Evolutionary conservation across 2,797 vertebrate species (phyloP), one percentile per base, ranked within the genome.

Genomic region (Microctenopoma stevenorrisi): DNA sequence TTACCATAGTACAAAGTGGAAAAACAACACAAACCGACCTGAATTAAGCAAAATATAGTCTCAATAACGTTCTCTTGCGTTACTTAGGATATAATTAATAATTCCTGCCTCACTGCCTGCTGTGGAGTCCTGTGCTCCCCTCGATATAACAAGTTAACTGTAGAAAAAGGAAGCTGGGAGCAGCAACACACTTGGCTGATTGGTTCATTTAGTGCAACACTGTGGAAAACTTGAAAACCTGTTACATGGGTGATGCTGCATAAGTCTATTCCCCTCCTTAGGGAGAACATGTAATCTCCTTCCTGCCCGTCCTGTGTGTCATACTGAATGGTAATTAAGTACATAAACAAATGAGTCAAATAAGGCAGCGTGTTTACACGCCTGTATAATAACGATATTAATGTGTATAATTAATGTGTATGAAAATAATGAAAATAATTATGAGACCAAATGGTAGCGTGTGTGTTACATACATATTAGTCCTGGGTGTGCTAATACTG

Each of bases 401-500:
- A 44, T 16, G 26, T 47, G 33, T 42, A 12, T 52, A 42, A 42
- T 15, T 42, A 42, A 22, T 64, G 62, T 79, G 59, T 11, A 0
- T 67, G 42, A 55, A 58, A 42, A 43, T 68, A 67, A 81, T 72
- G 47, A 63, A 73, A 51, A 68, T 67, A 73, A 79, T 88, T 76
- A 63, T 42, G 47, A 68, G 46, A 73, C 69, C 61, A 76, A 82
- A 76, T 46, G 61, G 40, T 58, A 63, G 49, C 30, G 16, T 65
- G 58, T 84, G 78, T 64, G 44, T 50, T 47, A 76, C 69, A 68
- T 18, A 56, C 53, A 79, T 70, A 68, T 76, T 18, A 51, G 63
- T 68, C 59, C 69, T 74, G 76, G 75, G 42, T 82, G 74, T 16
- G 26, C 64, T 92, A 90, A 91, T 86, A 48, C 69, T 71, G 67